Base-by-base conservation (phyloP, 1,140 invertebrate species). In the Delia radicum region DNA sequence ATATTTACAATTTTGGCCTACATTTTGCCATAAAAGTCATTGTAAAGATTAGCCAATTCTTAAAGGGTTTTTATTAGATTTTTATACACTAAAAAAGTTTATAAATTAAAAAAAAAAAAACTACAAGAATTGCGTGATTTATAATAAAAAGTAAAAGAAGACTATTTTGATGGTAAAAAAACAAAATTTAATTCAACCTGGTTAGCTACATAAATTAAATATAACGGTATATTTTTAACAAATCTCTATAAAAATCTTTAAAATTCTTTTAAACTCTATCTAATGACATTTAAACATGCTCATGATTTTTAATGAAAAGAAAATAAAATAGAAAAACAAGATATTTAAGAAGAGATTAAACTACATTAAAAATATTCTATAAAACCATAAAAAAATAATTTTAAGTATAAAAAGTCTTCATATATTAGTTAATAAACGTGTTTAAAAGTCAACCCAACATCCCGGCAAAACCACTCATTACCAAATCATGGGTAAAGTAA, bases 81-180 rank as follows among this genome's bases (percentile, higher is more conserved):
- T 5, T 42, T 13, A n/a, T 42, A 15, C 33, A 7, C 13, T 10
- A 33, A 33, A 42, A 42, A 42, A 13, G 1, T 5, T 42, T 15
- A 42, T 42, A 1, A 42, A 33, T 5, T 5, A 33, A 33, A 33
- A 33, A 42, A 42, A 13, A 42, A 15, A 42, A 42, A 13, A 5
- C 29, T 65, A 65, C 62, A 65, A 65, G 27, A 65, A 65, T 65
- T 65, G 62, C 62, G 62, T 65, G 62, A 65, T 65, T 65, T 65
- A 65, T 65, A 28, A 27, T 13, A 65, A 65, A 27, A 65, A 65
- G 33, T 10, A 42, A 65, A 29, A 29, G n/a, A 3, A 55, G 24
- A 55, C 24, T 55, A 21, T 55, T 55, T 55, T 55, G 48, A 55
- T 7, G 33, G n/a, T n/a, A n/a, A 5, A 42, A 42, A 5, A 42